phyloP scores from a whole-genome alignment of 35 echinoderm and acorn worm genomes.

The Eucidaris tribuloides region DNA sequence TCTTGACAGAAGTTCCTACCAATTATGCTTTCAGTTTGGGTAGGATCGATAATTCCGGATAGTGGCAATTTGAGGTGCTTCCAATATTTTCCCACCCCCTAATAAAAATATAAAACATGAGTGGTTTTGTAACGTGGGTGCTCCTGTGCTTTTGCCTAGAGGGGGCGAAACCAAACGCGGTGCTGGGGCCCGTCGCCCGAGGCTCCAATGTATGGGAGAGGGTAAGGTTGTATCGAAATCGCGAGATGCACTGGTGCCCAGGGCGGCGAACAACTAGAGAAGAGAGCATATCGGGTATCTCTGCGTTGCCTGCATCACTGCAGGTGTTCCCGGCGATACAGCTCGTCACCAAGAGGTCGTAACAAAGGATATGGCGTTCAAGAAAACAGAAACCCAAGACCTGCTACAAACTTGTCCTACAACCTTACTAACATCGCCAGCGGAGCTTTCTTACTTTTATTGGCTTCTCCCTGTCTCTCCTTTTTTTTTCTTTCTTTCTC shows the following conservation, averaged over 20 bases:
- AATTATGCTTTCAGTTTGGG: slow-evolving; percentile 27
- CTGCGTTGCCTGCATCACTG: slow-evolving; percentile 17
- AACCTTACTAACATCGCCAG: slow-evolving; percentile 25
- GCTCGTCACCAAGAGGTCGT: slow-evolving; percentile 14
- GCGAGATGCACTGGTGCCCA: not conserved
- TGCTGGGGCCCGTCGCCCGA: slow-evolving; percentile 24
- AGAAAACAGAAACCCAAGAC: slow-evolving; percentile 33
- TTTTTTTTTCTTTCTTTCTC: not conserved
- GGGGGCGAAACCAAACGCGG: not conserved
- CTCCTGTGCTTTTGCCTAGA: not conserved
- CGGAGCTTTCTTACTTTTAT: slow-evolving; percentile 23
- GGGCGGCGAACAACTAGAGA: not conserved
- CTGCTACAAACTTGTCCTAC: slow-evolving; percentile 34
- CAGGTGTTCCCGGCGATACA: not conserved
- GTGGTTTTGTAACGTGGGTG: slow-evolving; percentile 31
- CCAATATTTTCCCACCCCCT: slow-evolving; percentile 13
- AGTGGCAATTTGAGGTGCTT: not conserved
- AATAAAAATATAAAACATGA: too few species aligned
- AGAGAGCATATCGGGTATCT: slow-evolving; percentile 18
- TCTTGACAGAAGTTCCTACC: slow-evolving; percentile 3
- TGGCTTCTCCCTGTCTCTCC: not conserved
- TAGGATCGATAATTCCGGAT: slow-evolving; percentile 23
- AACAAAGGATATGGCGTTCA: slow-evolving; percentile 24
- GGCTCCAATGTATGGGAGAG: slow-evolving; percentile 9
- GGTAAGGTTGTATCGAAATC: not conserved